Evolutionary conservation across 2,113 vertebrate genomes (phyloP).

Genomic region (Desmodus rotundus): DNA sequence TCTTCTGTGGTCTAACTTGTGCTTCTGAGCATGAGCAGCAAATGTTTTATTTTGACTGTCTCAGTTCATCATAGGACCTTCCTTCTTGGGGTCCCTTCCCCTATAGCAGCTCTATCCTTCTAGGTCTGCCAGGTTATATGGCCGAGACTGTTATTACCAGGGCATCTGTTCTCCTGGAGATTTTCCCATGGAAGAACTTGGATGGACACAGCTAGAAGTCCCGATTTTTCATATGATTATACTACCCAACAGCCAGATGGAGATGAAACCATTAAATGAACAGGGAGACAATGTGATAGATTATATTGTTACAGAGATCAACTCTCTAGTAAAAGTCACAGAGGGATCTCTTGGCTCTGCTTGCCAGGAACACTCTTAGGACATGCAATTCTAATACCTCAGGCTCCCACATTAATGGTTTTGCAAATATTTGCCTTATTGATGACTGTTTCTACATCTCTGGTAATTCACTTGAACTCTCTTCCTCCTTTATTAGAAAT

Average conservation of each 20-base stretch:
- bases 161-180: neutral
- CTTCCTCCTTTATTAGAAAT: neutral
- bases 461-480: neutral
- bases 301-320: neutral
- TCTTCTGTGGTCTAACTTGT: neutral
- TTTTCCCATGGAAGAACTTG: neutral
- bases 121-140: neutral
- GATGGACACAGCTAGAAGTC: neutral
- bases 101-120: neutral
- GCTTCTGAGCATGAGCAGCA: neutral
- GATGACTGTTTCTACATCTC: neutral
- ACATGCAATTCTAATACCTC: neutral
- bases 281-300: neutral
- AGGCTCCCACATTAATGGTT: neutral
- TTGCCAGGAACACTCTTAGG: neutral
- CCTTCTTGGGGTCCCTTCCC: neutral
- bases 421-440: neutral
- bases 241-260: neutral
- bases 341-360: neutral
- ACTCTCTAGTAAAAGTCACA: neutral
- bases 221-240: neutral
- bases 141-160: neutral
- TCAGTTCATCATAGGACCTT: neutral
- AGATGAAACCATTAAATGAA: neutral
- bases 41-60: neutral